These are phyloP conservation scores for Sorex araneus DNA, from an alignment of 2,113 vertebrate genomes.

Conservation along the genomic window DNA sequence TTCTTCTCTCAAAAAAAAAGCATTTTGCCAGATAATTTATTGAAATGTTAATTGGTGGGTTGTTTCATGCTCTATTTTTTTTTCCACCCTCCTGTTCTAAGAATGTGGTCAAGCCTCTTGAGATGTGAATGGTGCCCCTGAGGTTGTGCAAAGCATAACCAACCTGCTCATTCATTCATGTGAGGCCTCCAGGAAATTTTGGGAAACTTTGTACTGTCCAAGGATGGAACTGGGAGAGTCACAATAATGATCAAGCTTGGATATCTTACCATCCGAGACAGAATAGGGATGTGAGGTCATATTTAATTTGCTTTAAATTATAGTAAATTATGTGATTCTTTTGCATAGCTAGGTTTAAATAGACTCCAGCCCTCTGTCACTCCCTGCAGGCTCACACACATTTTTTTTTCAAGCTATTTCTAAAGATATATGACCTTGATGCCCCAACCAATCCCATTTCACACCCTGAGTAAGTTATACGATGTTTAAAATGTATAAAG, in stretches of 20 bases:
- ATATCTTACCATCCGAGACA: neutral
- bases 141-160: slow-evolving; percentile 30
- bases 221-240: neutral
- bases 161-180: slow-evolving; percentile 27
- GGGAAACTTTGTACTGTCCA: neutral
- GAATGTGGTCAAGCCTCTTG: slow-evolving; percentile 75
- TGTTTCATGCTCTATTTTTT: slow-evolving; percentile 64
- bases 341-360: neutral
- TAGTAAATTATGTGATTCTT: slow-evolving; percentile 4
- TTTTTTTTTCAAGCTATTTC: slow-evolving; percentile 49
- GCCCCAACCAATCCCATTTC: neutral
- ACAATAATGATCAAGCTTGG: neutral
- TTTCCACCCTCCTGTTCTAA: slow-evolving; percentile 8
- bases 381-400: neutral
- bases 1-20: slow-evolving; percentile 65
- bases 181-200: neutral
- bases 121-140: slow-evolving; percentile 64
- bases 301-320: slow-evolving; percentile 41
- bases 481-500: neutral
- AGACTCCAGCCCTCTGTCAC: neutral
- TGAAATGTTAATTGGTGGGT: slow-evolving; percentile 78
- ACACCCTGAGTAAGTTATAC: neutral
- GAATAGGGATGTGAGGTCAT: neutral
- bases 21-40: slow-evolving; percentile 70
- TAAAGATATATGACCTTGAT: neutral